Base-by-base conservation (phyloP, 2,113 vertebrate genomes). In the Zapornia atra region DNA sequence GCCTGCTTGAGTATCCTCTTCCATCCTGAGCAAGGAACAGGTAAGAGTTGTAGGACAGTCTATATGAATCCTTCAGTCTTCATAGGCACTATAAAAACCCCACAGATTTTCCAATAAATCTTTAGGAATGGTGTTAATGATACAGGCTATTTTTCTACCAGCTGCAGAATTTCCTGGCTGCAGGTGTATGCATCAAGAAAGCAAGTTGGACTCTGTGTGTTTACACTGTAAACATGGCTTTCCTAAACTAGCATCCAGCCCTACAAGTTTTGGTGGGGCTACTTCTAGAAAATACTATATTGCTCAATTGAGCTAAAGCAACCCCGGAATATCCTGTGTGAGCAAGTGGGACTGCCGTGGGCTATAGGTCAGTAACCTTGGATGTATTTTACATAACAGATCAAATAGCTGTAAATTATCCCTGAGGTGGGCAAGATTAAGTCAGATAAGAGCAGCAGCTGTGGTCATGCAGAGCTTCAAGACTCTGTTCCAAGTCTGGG, bases 391-490 rank as follows among this genome's bases (percentile, higher is more conserved):
- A 81, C 42, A 68, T 81, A 95, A 38, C 21, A 88, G 82, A 71
- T 81, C 79, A 92, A 92, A 70, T 26, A 80, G 42, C 54, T 92
- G n/a, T 75, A 73, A 80, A 66, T 81, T 73, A 63, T 83, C 82
- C 56, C 29, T 38, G 85, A 83, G 82, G 51, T 86, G 68, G 56
- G 68, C 38, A 81, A 93, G 90, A 90, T 88, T 42, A 81, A 92
- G 28, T 54, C 61, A 87, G 75, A 70, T 66, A 82, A 88, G 71
- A 88, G 36, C 69, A 94, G 70, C 1, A 9, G 42, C 46, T 66
- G 29, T 77, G 85, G 60, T 78, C 75, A 81, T 40, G 60, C 68
- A 95, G 76, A 71, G 26, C 48, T 73, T 81, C 59, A 73, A 60
- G 34, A 83, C 34, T 56, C 61, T 63, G 14, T 71, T 96, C 69